Percentiles rank a stretch among this genome's conserved stretches.
These are phyloP conservation scores for Apamea sordens DNA, from an alignment of 2,888 invertebrate species.

Conservation along the genomic window DNA sequence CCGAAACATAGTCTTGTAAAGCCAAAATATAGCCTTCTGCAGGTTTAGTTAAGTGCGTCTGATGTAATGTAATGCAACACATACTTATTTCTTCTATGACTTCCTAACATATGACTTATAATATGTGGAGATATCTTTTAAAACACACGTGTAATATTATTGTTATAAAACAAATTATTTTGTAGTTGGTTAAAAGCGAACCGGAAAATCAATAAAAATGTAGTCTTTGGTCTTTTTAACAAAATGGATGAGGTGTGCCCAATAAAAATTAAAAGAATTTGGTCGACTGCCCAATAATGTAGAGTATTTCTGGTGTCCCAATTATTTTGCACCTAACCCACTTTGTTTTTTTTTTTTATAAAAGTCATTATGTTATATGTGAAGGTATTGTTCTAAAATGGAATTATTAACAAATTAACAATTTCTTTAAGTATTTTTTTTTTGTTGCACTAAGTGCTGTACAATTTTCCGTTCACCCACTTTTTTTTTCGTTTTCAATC, in stretches of 20 bases:
- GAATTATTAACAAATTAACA: not conserved
- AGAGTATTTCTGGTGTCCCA: slow-evolving; percentile 16
- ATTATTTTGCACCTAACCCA: slow-evolving; percentile 33
- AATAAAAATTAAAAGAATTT: slow-evolving; percentile 28
- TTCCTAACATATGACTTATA: not conserved
- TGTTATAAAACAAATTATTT: not conserved
- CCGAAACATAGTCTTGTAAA: slow-evolving; percentile 30
- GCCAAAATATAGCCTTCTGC: slow-evolving; percentile 25
- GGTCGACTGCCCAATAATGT: slow-evolving; percentile 30
- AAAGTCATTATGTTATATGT: not conserved
- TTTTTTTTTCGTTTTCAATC: not conserved
- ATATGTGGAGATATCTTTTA: not conserved
- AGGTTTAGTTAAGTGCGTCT: slow-evolving; percentile 18
- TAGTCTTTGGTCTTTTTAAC: not conserved
- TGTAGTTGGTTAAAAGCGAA: not conserved
- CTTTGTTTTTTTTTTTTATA: not conserved
- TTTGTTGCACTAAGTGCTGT: not conserved
- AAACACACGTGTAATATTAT: slow-evolving; percentile 4
- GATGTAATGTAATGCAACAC: slow-evolving; percentile 45
- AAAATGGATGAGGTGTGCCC: not conserved
- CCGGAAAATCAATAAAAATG: not conserved
- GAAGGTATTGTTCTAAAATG: not conserved
- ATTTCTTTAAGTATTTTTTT: not conserved
- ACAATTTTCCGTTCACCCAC: not conserved
- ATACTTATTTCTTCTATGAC: slow-evolving; percentile 13